These are phyloP conservation scores for Phaedon cochleariae DNA, from an alignment of 2,888 invertebrate species.

Conservation along the genomic window DNA sequence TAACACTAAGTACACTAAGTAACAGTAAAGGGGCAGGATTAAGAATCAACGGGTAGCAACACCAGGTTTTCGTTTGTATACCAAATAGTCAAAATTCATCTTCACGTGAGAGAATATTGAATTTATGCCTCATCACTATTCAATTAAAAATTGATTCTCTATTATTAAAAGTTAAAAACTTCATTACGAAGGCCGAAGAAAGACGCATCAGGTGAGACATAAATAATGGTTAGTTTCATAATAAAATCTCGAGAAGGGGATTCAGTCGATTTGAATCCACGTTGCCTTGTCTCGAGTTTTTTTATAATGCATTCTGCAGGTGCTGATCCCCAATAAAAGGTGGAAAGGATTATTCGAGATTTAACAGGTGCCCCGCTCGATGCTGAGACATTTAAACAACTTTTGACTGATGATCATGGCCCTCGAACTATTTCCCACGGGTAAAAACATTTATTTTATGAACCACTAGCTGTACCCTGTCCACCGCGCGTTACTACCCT, in stretches of 20 bases:
- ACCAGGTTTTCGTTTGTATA: no score
- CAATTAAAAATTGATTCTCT: neutral
- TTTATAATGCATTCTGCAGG: constrained; percentile 1
- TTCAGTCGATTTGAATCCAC: neutral
- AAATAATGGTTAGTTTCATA: constrained; percentile 2
- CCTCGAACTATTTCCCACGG: neutral
- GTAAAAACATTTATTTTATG: neutral
- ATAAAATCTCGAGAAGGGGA: neutral
- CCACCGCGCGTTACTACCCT: no score
- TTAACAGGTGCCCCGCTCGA: neutral
- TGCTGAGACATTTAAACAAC: neutral
- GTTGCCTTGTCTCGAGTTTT: neutral
- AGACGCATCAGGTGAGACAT: constrained; percentile 2
- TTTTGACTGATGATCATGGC: neutral
- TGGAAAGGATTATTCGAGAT: constrained; percentile 1
- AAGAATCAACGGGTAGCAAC: no score
- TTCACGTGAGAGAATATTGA: neutral
- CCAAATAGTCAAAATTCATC: neutral
- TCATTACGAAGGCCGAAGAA: neutral
- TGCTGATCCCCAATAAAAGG: constrained; percentile 1
- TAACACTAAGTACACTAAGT: no score
- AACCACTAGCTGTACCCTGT: no score
- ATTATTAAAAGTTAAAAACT: neutral
- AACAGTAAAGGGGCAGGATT: no score
- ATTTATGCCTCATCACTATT: neutral